These are phyloP conservation scores for Venturia canescens DNA, from an alignment of 1,140 invertebrate species.

Conservation along the genomic window DNA sequence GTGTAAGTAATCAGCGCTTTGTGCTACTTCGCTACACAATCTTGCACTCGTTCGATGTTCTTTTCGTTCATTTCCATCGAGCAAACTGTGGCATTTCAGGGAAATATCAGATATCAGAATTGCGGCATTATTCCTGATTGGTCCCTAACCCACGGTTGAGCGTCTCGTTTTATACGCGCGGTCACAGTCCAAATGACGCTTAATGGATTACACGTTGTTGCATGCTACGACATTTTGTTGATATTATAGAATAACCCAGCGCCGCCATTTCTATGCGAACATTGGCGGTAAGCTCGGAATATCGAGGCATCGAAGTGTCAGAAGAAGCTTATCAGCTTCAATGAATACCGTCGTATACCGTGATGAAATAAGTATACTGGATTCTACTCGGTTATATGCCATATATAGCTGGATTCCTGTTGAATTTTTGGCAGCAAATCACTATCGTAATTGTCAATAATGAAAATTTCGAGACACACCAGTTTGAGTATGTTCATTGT, in stretches of 20 bases:
- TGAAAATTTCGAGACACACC: too few species aligned
- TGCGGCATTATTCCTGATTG: neutral
- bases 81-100: constrained; percentile 14
- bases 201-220: neutral
- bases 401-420: too few species aligned
- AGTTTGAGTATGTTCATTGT: too few species aligned
- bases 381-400: too few species aligned
- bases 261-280: too few species aligned
- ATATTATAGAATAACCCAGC: neutral
- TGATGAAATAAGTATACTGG: too few species aligned
- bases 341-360: too few species aligned
- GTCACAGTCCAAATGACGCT: neutral
- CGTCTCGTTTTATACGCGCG: neutral
- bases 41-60: constrained; percentile 1
- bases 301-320: too few species aligned
- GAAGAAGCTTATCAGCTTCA: too few species aligned
- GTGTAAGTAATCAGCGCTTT: constrained; percentile 44
- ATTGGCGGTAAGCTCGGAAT: too few species aligned
- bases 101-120: constrained; percentile 1
- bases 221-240: neutral
- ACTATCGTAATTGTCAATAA: too few species aligned
- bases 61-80: neutral
- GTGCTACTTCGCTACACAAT: constrained; percentile 12
- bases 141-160: neutral
- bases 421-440: too few species aligned